Evolutionary conservation across 2,113 vertebrate species (phyloP).

Genomic region (Hemiprocne comata): DNA sequence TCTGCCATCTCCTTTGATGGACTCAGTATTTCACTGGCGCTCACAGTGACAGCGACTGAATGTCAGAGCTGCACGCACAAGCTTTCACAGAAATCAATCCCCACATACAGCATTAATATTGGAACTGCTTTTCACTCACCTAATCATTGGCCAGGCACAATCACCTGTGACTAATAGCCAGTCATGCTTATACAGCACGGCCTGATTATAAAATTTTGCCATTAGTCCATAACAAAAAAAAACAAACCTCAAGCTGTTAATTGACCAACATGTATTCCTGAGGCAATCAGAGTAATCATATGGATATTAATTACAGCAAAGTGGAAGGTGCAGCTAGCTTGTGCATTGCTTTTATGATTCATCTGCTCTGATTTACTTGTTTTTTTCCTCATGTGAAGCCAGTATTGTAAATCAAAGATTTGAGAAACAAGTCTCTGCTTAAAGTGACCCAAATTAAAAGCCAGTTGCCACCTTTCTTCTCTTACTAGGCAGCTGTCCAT

Average conservation of each 20-base stretch:
- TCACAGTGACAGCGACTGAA: slow-evolving; percentile 26
- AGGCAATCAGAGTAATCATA: not conserved
- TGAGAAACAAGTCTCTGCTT: not conserved
- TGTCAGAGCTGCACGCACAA: not conserved
- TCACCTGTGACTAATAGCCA: slow-evolving; percentile 41
- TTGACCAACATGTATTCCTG: slow-evolving; percentile 32
- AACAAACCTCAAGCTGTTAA: slow-evolving; percentile 13
- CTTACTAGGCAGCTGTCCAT: not conserved
- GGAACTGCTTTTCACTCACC: not conserved
- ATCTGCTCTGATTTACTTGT: slow-evolving; percentile 15
- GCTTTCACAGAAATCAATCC: slow-evolving; percentile 43
- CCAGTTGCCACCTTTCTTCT: not conserved
- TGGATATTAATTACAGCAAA: not conserved
- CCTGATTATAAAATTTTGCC: slow-evolving; percentile 1
- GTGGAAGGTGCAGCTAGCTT: not conserved
- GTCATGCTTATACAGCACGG: not conserved
- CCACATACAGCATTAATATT: not conserved
- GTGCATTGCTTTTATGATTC: slow-evolving; percentile 7
- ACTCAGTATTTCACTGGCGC: not conserved
- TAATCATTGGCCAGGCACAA: not conserved
- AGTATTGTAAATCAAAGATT: slow-evolving; percentile 44
- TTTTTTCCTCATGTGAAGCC: slow-evolving; percentile 27
- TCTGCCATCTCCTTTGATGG: not conserved
- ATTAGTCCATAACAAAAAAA: not conserved
- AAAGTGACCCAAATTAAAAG: slow-evolving; percentile 34